phyloP scores from a whole-genome alignment of 2,113 vertebrate species.

The Tor tambroides region DNA sequence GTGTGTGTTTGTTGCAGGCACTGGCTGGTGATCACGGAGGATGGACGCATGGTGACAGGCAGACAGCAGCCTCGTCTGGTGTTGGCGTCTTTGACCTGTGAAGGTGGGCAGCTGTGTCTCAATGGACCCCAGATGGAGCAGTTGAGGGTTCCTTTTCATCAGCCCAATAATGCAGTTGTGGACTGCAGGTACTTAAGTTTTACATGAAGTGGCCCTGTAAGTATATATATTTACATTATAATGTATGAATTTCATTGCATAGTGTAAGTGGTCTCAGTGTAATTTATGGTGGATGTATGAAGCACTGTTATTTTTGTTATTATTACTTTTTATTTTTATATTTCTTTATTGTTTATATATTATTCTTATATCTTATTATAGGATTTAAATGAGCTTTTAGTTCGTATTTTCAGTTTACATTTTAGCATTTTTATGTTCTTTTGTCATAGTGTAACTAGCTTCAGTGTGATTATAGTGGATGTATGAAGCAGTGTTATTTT shows the following conservation, averaged over 20 bases:
- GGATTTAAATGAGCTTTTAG: no score
- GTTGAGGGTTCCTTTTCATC: conserved; percentile 74
- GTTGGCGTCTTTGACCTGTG: conserved; percentile 75
- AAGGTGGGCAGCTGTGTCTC: conserved; percentile 69
- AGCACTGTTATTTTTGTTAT: neutral
- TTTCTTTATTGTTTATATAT: no score
- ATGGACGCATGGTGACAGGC: conserved; percentile 86
- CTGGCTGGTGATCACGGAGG: conserved; percentile 87
- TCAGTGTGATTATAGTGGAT: no score
- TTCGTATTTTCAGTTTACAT: no score
- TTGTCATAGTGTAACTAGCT: no score
- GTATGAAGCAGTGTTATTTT: no score
- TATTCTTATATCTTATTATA: no score
- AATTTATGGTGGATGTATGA: no score
- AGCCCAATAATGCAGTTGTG: conserved; percentile 68
- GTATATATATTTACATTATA: neutral
- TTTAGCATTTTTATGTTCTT: no score
- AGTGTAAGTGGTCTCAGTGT: neutral
- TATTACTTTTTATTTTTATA: no score
- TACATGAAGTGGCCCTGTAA: neutral
- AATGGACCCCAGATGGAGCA: conserved; percentile 80
- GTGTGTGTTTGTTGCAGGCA: conserved; percentile 74
- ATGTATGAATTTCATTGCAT: neutral
- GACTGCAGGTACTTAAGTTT: conserved; percentile 72
- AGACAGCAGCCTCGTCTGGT: conserved; percentile 89